Evolutionary conservation across 30 jellyfish, hydroid and myxozoan genomes (phyloP), one percentile per base, ranked within the genome.

Genomic region (Nemopilema nomurai): DNA sequence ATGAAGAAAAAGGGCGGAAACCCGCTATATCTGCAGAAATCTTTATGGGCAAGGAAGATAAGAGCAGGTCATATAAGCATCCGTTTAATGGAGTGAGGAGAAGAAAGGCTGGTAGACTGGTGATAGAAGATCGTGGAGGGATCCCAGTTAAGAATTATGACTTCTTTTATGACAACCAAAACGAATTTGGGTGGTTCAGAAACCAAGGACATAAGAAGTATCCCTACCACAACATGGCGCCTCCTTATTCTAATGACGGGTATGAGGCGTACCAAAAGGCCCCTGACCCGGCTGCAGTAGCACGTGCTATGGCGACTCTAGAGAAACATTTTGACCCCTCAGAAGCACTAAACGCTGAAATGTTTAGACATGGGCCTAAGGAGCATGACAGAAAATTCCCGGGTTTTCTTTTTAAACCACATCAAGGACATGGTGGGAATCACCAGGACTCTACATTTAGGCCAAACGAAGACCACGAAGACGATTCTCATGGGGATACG

Each of bases 121-220:
- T n/a, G 1, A 30, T 70, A 66, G 33, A 70, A 6, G 22, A 29
- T 70, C 23, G 22, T 18, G 25, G 81, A 29, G 21, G 81, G 6
- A 31, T 27, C 18, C 81, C 81, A 19, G 86, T 83, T 0, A 72
- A 69, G 41, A 62, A 50, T 41, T 83, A 83, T 72, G 92, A 83
- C 64, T 83, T 83, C 57, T n/a, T n/a, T n/a, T 83, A 83, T 72
- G 92, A 83, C 53, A 67, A 78, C 29, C 49, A 69, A 18, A 80
- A 67, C 18, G 89, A 80, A 1, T 80, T 80, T 68, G 81, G 63
- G 13, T 80, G 89, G 89, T 80, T 63, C 24, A 67, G 23, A 65
- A 73, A 66, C 4, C 89, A 65, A 31, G 89, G 89, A 9, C 72
- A 67, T 32, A 80, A 80, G 49, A 65, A 27, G 9, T 80, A 80